Evolutionary conservation across 2,888 invertebrate genomes (phyloP), one percentile per base, ranked within the genome.

Genomic region (Chrysolina americana): DNA sequence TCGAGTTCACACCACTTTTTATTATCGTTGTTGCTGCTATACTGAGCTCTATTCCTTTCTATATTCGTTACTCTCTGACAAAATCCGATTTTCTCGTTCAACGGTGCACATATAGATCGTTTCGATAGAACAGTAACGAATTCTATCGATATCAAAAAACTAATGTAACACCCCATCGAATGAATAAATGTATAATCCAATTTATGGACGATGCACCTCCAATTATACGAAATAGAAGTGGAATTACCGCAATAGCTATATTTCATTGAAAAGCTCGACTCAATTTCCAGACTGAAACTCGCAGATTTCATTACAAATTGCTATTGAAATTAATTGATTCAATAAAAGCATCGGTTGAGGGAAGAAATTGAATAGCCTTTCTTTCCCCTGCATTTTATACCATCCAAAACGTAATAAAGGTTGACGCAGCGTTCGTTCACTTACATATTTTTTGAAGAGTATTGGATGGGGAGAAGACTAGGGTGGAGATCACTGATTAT

Each of bases 271-370:
- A 53, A 53, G 21, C 21, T 65, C 48, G 23, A 28, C 48, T 47
- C 65, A 17, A 21, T 47, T 65, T 48, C 48, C 48, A 65, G 19
- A 48, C 48, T 47, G 28, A 65, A 65, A 13, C 13, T 47, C 47
- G 13, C 23, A 28, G 65, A 65, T 65, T 65, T 65, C 21, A 48
- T 65, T 48, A 47, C 47, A 65, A 65, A 65, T 47, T 65, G 36
- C 44, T 23, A 65, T 47, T 19, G 65, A 65, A 65, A 48, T 48
- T 65, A 65, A 65, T 65, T 65, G 21, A 41, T 47, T 65, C 65
- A 65, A 47, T 44, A 47, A 41, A 28, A 65, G 23, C 23, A 21
- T 53, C 53, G 53, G 53, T 53, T 53, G 53, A 53, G 53, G 53
- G 53, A 21, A 53, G 53, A 53, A 53, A 53, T 53, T 53, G 21